A percentile compares a stretch with the other conserved stretches of the same genome.
Evolutionary conservation across 2,797 vertebrate species (phyloP).

Genomic region (Eurystomus glaucurus): DNA sequence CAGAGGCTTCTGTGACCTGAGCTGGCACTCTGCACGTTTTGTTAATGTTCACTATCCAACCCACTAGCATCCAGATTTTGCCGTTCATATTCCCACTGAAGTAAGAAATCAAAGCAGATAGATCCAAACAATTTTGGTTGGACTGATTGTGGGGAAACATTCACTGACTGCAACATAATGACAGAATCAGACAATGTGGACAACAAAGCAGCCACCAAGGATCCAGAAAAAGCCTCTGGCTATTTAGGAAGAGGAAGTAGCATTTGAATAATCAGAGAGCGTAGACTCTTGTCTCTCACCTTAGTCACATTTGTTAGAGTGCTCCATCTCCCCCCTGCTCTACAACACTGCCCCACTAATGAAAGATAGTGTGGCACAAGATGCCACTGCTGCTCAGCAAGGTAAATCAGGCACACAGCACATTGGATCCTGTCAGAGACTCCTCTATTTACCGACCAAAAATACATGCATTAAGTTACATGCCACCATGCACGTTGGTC

Average conservation of each 20-base stretch:
- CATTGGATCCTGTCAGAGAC: background rate
- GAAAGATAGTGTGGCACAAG: background rate
- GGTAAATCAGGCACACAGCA: background rate
- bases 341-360: background rate
- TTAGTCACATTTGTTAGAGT: background rate
- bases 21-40: background rate
- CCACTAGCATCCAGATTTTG: background rate
- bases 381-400: background rate
- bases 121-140: background rate
- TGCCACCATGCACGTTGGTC: fast-evolving
- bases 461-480: background rate
- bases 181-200: fast-evolving
- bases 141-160: background rate
- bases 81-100: background rate
- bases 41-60: background rate
- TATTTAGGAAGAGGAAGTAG: background rate
- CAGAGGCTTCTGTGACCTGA: background rate
- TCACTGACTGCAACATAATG: fast-evolving
- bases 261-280: background rate
- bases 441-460: background rate
- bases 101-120: background rate
- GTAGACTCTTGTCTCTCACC: background rate
- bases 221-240: background rate
- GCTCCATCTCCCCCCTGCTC: background rate
- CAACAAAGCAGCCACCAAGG: fast-evolving